Evolutionary conservation across 2,113 vertebrate genomes (phyloP), one percentile per base, ranked within the genome.

Genomic region (Corythaixoides concolor): DNA sequence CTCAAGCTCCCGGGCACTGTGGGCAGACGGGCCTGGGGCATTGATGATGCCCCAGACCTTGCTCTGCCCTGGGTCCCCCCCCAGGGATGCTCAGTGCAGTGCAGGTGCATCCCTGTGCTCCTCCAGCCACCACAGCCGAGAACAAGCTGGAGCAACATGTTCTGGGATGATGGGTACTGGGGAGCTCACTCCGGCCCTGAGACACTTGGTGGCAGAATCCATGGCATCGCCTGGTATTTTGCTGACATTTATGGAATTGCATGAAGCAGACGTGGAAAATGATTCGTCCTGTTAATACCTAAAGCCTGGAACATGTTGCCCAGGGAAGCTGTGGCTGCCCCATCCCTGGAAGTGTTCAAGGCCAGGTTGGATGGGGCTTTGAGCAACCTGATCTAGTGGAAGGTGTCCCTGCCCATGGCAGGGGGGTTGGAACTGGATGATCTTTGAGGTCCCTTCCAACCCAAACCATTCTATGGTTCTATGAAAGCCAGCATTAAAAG

Each of bases 41-140:
- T 37, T 2, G 7, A 28, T 22, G 68, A 3, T 85, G 77, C 28
- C 22, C 45, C 66, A 39, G 39, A 33, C 19, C n/a, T 23, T 32
- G 20, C 26, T 56, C 9, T 93, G 78, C 11, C 39, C 47, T 20
- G 10, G 13, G 6, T 59, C 3, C 3, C 26, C 6, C 80, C 33
- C 11, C 5, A 6, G 22, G 28, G 32, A 74, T 67, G 62, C 66
- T 90, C 74, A 21, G 17, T 28, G 63, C 26, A 3, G 1, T 73
- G 18, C 1, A 9, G 41, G 9, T 37, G 47, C 14, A 1, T 55
- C 58, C 53, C 26, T 21, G 5, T 24, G 35, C 58, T 87, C 35
- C 35, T 77, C 26, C 1, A 0, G 39, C 15, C 27, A 32, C 15
- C 16, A 6, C 0, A 1, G 32, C 28, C 32, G 33, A 66, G 33